Base-by-base conservation (phyloP, 2,888 invertebrate species). In the Oxycera nigricornis region DNA sequence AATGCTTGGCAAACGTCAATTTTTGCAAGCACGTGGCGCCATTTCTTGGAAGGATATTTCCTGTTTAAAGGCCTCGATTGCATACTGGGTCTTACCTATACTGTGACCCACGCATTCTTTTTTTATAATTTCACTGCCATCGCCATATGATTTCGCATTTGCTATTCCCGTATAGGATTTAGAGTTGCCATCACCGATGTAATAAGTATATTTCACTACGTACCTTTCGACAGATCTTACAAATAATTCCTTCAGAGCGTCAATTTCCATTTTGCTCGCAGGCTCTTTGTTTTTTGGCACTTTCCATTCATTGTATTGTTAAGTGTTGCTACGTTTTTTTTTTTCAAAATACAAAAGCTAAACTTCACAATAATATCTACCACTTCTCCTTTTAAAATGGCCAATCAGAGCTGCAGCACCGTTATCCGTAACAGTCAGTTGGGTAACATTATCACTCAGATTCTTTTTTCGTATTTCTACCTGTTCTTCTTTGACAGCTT, bases 111-210 rank as follows among this genome's bases (percentile, higher is more conserved):
- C n/a, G n/a, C n/a, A n/a, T n/a, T n/a, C n/a, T 50, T 50, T 50
- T 50, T 50, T 50, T 50, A 50, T n/a, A 17, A 50, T 50, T n/a
- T 50, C 50, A 50, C 6, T 50, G 4, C 76, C 65, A 76, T 72
- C 62, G 57, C 57, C 52, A 30, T 76, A 76, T 6, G 74, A 74
- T 14, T 62, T 26, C 17, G 62, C 41, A 62, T 73, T 57, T 11
- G 73, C 22, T 35, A 76, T 9, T n/a, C 50, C 50, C 50, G 50
- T 50, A 17, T 50, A n/a, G 6, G 50, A 11, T 17, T 50, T 50
- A 30, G 73, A 30, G 70, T 77, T 76, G 26, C 77, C 76, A 76
- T 76, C 76, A 24, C 75, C 76, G 22, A 75, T 70, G 68, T 76
- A 76, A 31, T 41, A 35, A 17, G 52, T 55, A 46, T 77, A 77